Evolutionary conservation across 92 coral and sea anemone genomes (phyloP), one percentile per base, ranked within the genome.

Genomic region (Phenganax subtilis): DNA sequence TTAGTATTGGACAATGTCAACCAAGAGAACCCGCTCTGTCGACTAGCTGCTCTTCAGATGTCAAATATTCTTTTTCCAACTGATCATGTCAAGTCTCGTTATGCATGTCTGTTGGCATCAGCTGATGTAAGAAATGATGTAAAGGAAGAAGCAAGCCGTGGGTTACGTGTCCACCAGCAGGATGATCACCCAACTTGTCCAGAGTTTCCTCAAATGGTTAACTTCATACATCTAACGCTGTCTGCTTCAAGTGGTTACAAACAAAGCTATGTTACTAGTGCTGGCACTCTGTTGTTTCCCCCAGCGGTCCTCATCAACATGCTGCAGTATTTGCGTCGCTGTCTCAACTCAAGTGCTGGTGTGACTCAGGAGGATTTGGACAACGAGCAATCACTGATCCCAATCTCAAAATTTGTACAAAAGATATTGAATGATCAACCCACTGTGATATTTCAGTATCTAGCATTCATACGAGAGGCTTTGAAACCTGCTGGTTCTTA

Each of bases 21-120:
- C 56, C 84, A 90, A 89, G 91, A 89, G 5, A 88, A 97, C 0
- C 99, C 91, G 31, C 99, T 90, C 51, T 92, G 97, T 55, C 86
- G 99, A 75, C 99, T 96, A 20, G 97, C 93, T 11, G 93, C 99
- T n/a, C 96, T 96, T 44, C 97, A 96, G 87, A 89, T 92, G 76
- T 92, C 99, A 47, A 96, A 96, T 81, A 91, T 89, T 31, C 97
- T 96, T 14, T 96, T 96, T 75, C 90, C 92, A 14, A 82, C 89
- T 55, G 85, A 88, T 31, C 97, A 96, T 75, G 87, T 92, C 47
- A 90, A 88, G 51, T 96, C 99, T 0, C 92, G 99, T 9, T 96
- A 90, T 75, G 99, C 90, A 82, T 96, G 99, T 51, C 89, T 96
- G 88, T 55, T 96, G 72, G 96, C 92, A 59, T 89, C 91, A 31